Base-by-base conservation (phyloP, 2,888 invertebrate genomes). In the Plutella xylostella region DNA sequence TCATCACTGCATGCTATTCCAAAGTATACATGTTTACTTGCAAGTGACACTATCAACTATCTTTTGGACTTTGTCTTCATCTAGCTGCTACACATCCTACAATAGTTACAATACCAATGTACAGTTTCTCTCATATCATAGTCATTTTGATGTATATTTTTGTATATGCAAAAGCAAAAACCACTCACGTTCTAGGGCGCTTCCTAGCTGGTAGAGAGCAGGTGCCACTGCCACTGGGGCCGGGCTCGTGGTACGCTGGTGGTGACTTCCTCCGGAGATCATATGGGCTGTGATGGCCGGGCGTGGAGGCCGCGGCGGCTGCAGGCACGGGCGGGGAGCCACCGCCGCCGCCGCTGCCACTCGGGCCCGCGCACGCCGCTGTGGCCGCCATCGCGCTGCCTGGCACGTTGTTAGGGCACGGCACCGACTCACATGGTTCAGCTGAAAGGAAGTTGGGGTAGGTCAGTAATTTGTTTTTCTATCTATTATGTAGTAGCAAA, bases 261-360 rank as follows among this genome's bases (percentile, higher is more conserved):
- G 85, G 92, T 54, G 91, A 93, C 79, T 96, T 96, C 59, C 95
- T 88, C 51, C 96, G 88, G 65, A 96, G 85, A 73, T 96, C 96
- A 69, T 96, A 96, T 2, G 96, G 96, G 54, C 94, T 93, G 72
- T 94, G 94, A 75, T 95, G 94, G 54, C 85, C 86, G 52, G 84
- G 74, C 88, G 61, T 93, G 89, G 75, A 92, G 89, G 85, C 94
- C 87, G 70, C 79, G 61, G 76, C 80, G 43, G 79, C 83, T 62
- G 86, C 73, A 57, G 86, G 80, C 72, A 80, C 79, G 11, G 85
- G 84, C 56, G 85, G 69, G 57, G 84, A 67, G 63, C 85, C 75
- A 43, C 87, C 85, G 53, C 85, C 80, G 52, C 74, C 67, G 56
- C 87, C 85, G 60, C 83, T 79, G 52, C 86, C 86, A 51, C 85